Conservation (phyloP, 2,113 vertebrate species). For the Abramis brama region DNA sequence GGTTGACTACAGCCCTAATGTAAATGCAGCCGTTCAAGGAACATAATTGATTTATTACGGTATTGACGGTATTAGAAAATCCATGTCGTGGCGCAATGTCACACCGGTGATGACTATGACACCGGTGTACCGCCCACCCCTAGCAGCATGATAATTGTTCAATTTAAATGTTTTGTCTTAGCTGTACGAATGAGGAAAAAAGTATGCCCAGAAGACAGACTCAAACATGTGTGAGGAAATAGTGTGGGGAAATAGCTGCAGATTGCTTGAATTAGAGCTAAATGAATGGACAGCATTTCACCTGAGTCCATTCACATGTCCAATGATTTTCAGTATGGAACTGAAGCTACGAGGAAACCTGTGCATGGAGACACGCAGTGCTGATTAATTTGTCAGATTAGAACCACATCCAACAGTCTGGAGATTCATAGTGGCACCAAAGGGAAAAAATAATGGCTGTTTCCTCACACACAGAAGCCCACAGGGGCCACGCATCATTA, state of each 20-base stretch:
- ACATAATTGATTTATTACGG: too few species aligned
- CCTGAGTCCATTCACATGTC: background rate
- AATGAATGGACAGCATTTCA: background rate
- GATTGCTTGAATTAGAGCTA: background rate
- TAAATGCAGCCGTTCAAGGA: too few species aligned
- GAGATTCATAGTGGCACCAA: background rate
- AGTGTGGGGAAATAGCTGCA: background rate
- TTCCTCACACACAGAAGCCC: background rate
- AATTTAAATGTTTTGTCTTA: background rate
- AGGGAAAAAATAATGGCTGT: background rate
- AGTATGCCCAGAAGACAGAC: background rate
- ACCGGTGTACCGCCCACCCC: too few species aligned
- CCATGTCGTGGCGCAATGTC: too few species aligned
- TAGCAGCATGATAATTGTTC: background rate
- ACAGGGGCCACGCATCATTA: background rate
- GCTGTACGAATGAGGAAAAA: background rate
- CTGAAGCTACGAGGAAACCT: background rate
- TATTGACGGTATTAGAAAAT: too few species aligned
- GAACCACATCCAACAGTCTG: background rate
- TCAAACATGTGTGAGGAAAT: background rate
- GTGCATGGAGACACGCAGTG: background rate
- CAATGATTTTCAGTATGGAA: background rate
- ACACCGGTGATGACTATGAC: too few species aligned
- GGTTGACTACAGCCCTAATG: too few species aligned
- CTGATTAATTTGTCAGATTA: constrained; percentile 11